These are phyloP conservation scores for Drosophila repletoides DNA, from an alignment of 1,140 invertebrate genomes.

Conservation along the genomic window DNA sequence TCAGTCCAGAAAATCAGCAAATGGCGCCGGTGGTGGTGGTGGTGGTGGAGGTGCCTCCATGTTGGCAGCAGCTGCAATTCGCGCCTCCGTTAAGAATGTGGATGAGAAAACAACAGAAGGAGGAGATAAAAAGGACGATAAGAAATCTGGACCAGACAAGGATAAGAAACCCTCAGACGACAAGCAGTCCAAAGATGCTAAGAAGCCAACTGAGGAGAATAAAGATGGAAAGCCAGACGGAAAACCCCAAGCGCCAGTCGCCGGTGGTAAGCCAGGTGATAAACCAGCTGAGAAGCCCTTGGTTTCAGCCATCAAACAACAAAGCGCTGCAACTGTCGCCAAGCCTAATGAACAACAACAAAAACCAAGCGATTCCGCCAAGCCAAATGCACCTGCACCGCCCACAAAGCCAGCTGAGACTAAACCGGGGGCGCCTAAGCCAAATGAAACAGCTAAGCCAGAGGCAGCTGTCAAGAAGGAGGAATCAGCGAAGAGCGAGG, in stretches of 20 bases:
- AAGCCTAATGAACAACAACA: slow-evolving; percentile 14
- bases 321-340: slow-evolving; percentile 19
- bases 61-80: slow-evolving; percentile 52
- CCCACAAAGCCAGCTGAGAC: slow-evolving; percentile 61
- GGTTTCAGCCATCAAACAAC: slow-evolving; percentile 41
- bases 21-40: not conserved
- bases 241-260: slow-evolving; percentile 8
- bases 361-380: slow-evolving; percentile 52
- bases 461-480: slow-evolving; percentile 73
- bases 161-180: slow-evolving; percentile 44
- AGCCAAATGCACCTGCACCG: slow-evolving; percentile 70
- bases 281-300: slow-evolving; percentile 52
- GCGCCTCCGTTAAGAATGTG: slow-evolving; percentile 65
- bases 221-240: slow-evolving; percentile 9
- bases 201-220: slow-evolving; percentile 41
- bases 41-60: slow-evolving; percentile 30
- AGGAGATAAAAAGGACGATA: slow-evolving; percentile 5
- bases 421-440: slow-evolving; percentile 67
- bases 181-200: slow-evolving; percentile 38
- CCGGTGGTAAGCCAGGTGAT: slow-evolving; percentile 37
- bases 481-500: slow-evolving; percentile 60
- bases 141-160: slow-evolving; percentile 1
- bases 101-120: slow-evolving; percentile 48
- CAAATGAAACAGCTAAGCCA: slow-evolving; percentile 61
- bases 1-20: slow-evolving; percentile 46